Evolutionary conservation across 2,888 invertebrate species (phyloP).

Genomic region (Hirtodrosophila alboralis): DNA sequence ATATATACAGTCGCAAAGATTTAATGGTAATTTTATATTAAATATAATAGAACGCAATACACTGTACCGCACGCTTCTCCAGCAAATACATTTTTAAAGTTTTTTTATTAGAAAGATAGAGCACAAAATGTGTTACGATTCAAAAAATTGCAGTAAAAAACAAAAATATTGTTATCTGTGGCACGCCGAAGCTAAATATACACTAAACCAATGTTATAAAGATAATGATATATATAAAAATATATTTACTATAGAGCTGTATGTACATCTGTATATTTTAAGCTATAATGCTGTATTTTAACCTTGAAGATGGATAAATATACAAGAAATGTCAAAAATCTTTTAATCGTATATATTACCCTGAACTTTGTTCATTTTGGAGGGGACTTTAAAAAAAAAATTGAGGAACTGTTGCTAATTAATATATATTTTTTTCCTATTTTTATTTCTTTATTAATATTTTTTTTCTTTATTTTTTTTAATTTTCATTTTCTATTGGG

Average conservation of each 20-base stretch:
- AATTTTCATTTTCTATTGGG: too few relatives aligned
- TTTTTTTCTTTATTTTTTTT: too few relatives aligned
- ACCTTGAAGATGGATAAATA: neutral
- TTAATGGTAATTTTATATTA: too few relatives aligned
- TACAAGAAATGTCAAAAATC: neutral
- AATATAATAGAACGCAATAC: constrained; percentile 2
- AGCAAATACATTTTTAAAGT: constrained; percentile 49
- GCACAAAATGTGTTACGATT: constrained; percentile 9
- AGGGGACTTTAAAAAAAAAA: too few relatives aligned
- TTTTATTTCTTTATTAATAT: too few relatives aligned
- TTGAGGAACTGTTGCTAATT: too few relatives aligned
- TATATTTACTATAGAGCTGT: neutral
- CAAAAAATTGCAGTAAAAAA: constrained; percentile 2
- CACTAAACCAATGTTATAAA: constrained; percentile 11
- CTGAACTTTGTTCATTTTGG: too few relatives aligned
- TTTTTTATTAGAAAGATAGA: constrained; percentile 11
- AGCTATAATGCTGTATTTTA: constrained; percentile 1
- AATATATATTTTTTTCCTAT: too few relatives aligned
- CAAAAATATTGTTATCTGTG: constrained; percentile 4
- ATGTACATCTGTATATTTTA: too few relatives aligned
- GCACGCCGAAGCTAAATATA: constrained; percentile 30
- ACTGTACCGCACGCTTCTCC: constrained; percentile 52
- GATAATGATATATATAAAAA: constrained; percentile 15
- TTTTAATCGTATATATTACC: too few relatives aligned
- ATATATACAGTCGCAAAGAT: too few relatives aligned